Base-by-base conservation (phyloP, 1,140 invertebrate species). In the Zophobas atratus region DNA sequence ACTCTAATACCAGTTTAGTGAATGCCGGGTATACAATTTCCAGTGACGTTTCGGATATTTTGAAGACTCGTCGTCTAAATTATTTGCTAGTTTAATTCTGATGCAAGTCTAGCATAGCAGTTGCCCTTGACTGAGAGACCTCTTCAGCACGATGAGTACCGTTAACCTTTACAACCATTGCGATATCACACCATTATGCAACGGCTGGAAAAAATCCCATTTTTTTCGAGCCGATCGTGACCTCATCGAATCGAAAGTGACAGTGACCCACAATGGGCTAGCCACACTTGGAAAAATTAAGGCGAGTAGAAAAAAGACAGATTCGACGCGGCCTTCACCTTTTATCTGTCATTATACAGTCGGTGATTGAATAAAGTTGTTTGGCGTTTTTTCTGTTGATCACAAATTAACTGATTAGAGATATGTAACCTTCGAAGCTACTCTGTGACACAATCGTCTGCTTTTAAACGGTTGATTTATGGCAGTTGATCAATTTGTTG, bases 221-320 rank as follows among this genome's bases (percentile, higher is more conserved):
- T 72, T 71, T 53, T 51, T 34, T 60, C 56, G 34, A 72, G 20
- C 2, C 70, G 48, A 33, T 51, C 34, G 38, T 70, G 57, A 36
- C 56, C 55, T 43, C 36, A 70, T 57, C 70, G 76, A 76, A 78
- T 78, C 67, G 79, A 78, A 78, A 80, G 77, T 76, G 79, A 78
- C 77, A 80, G 57, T 80, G 79, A 80, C 79, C 79, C 77, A 78
- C 38, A 75, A 75, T 60, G 39, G 60, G 51, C 34, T 20, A n/a
- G 48, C 48, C 0, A 20, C 49, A 20, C 49, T 2, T 6, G n/a
- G 49, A 51, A 51, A 51, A 51, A 51, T n/a, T 20, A 56, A 56
- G 20, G 34, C 53, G 34, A 56, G n/a, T 20, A 5, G 53, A n/a
- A 56, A 56, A 56, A 56, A 33, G 55, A 56, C 6, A 34, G 56